Percentiles rank a stretch among this genome's conserved stretches.
Conservation (phyloP, 2,797 vertebrate species). For the Poecilia wingei region DNA sequence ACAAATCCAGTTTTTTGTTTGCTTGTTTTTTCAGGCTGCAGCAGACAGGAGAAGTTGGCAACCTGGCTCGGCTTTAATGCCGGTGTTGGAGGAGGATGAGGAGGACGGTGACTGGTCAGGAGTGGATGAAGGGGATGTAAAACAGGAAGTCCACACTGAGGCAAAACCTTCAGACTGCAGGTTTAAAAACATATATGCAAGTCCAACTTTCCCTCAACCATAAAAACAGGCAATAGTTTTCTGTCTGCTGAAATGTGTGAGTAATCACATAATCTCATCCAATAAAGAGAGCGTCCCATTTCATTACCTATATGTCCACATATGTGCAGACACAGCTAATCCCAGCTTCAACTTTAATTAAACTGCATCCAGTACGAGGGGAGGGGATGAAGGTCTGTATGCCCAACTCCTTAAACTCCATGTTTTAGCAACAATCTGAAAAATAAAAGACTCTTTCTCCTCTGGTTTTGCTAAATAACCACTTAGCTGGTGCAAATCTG, state of each 20-base stretch:
- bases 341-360: constrained; percentile 59
- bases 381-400: neutral
- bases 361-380: constrained; percentile 24
- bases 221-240: neutral
- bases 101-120: constrained; percentile 23
- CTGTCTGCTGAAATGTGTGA: constrained; percentile 11
- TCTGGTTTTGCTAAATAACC: neutral
- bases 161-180: constrained; percentile 23
- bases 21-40: constrained; percentile 47
- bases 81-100: constrained; percentile 64
- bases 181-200: neutral
- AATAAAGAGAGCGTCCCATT: constrained; percentile 11
- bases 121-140: constrained; percentile 30
- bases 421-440: neutral
- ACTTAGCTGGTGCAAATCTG: neutral
- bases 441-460: neutral
- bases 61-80: constrained; percentile 53
- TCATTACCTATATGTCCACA: constrained; percentile 25
- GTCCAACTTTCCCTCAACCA: neutral
- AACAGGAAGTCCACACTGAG: constrained; percentile 31
- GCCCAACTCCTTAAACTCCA: neutral
- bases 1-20: neutral
- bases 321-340: constrained; percentile 35
- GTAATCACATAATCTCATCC: constrained; percentile 38
- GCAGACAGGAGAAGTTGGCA: constrained; percentile 61